phyloP scores from a whole-genome alignment of 2,797 vertebrate species.

The Carapus acus region DNA sequence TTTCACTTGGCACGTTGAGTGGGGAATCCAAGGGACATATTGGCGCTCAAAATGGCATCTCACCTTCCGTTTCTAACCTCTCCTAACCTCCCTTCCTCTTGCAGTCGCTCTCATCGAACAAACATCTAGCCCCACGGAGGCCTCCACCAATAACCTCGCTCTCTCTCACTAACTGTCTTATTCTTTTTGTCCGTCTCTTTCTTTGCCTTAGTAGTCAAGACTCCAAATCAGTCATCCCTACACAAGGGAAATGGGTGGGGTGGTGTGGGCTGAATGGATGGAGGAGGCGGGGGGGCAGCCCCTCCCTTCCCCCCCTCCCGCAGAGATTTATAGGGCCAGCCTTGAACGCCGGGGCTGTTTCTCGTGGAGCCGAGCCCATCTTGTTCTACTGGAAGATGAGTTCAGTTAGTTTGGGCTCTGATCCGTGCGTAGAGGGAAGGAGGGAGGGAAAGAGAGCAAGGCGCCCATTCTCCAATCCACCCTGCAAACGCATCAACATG shows the following conservation, averaged over 20 bases:
- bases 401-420: conserved; percentile 24
- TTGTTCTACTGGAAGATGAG: conserved; percentile 37
- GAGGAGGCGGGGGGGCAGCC: too few relatives aligned
- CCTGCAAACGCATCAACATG: conserved; percentile 24
- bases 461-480: conserved; percentile 16
- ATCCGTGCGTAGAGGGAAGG: conserved; percentile 8
- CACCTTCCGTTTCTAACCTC: too few relatives aligned
- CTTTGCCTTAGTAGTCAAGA: conserved; percentile 47
- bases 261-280: too few relatives aligned
- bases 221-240: conserved; percentile 55
- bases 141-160: too few relatives aligned
- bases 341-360: conserved; percentile 71
- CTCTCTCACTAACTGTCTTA: conserved; percentile 9
- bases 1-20: too few relatives aligned
- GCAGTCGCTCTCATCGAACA: too few relatives aligned
- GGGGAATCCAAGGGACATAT: too few relatives aligned
- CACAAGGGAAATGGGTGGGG: conserved; percentile 28
- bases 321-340: conserved; percentile 75
- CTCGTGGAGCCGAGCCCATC: conserved; percentile 63
- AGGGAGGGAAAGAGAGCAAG: too few relatives aligned
- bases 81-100: too few relatives aligned
- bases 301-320: background rate
- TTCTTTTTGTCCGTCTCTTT: conserved; percentile 48
- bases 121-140: too few relatives aligned
- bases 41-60: too few relatives aligned